phyloP scores from a whole-genome alignment of 2,888 invertebrate genomes.

The Melanotus villosus region DNA sequence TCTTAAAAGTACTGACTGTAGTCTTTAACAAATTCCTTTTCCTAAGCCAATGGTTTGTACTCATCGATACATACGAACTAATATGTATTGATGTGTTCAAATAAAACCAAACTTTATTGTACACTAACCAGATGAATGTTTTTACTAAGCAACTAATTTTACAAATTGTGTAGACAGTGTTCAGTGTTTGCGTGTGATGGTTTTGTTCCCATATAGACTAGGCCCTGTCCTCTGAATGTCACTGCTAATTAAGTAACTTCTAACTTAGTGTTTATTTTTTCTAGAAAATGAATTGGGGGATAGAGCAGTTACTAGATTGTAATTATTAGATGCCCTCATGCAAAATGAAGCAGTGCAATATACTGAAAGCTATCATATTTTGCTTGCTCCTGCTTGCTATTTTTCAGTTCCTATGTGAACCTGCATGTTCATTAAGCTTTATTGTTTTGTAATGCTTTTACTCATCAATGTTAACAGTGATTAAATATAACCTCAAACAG shows the following conservation, averaged over 20 bases:
- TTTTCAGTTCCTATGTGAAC: slow-evolving; percentile 17
- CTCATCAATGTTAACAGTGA: neutral
- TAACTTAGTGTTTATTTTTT: slow-evolving; percentile 36
- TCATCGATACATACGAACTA: neutral
- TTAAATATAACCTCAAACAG: neutral
- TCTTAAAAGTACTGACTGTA: too few relatives aligned
- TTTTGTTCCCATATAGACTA: slow-evolving; percentile 42
- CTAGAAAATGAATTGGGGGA: slow-evolving; percentile 49
- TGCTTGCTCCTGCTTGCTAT: slow-evolving; percentile 26
- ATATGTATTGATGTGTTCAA: slow-evolving; percentile 8
- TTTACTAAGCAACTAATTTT: slow-evolving; percentile 23
- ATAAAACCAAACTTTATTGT: neutral
- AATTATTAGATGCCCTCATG: slow-evolving; percentile 19
- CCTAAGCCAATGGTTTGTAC: neutral
- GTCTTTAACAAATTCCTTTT: neutral
- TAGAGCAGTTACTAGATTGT: slow-evolving; percentile 48
- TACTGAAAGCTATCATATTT: slow-evolving; percentile 9
- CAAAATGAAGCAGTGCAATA: slow-evolving; percentile 6
- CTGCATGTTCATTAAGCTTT: slow-evolving; percentile 35
- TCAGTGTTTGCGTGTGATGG: slow-evolving; percentile 51
- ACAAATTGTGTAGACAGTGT: slow-evolving; percentile 38
- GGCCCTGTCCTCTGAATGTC: slow-evolving; percentile 32
- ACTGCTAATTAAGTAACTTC: slow-evolving; percentile 23
- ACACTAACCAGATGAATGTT: slow-evolving; percentile 21
- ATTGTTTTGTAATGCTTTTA: slow-evolving; percentile 3